Conservation (phyloP, 1,140 invertebrate species). For the Drosophila lini region DNA sequence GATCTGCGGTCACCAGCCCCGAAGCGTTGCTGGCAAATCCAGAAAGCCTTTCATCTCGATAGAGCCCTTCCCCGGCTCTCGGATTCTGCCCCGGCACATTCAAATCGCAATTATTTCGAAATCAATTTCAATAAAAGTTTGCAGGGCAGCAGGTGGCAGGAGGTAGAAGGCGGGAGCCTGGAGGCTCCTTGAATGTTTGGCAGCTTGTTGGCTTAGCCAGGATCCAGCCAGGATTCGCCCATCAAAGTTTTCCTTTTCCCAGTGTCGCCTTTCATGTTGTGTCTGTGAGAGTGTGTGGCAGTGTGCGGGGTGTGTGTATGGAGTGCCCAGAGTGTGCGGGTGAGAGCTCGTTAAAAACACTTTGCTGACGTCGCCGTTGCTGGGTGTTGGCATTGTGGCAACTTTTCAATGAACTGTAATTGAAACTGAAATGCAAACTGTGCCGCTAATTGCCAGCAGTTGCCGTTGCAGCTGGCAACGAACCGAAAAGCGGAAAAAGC, state of each 20-base stretch:
- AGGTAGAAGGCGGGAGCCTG: constrained; percentile 1
- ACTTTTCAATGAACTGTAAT: constrained; percentile 80
- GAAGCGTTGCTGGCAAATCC: constrained; percentile 30
- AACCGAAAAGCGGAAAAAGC: constrained; percentile 14
- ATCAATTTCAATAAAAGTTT: constrained; percentile 83
- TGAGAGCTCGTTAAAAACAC: constrained; percentile 77
- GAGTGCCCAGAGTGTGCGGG: constrained; percentile 31
- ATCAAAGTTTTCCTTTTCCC: constrained; percentile 64
- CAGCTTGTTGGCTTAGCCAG: constrained; percentile 75
- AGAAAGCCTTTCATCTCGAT: constrained; percentile 34
- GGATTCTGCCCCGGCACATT: constrained; percentile 46
- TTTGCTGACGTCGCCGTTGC: constrained; percentile 68
- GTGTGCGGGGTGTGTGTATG: background rate
- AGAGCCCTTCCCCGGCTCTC: constrained; percentile 3
- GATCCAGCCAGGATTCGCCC: constrained; percentile 38
- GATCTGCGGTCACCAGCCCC: constrained; percentile 40
- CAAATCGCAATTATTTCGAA: constrained; percentile 80
- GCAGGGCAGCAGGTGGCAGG: constrained; percentile 17
- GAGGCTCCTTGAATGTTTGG: constrained; percentile 50
- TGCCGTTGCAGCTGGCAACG: constrained; percentile 31
- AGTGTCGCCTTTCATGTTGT: constrained; percentile 52
- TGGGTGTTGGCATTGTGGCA: constrained; percentile 73
- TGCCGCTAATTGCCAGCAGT: constrained; percentile 73
- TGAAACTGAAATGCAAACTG: constrained; percentile 75
- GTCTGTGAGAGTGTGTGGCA: constrained; percentile 19